Conservation (phyloP, 1,140 invertebrate genomes). For the Littorina saxatilis region DNA sequence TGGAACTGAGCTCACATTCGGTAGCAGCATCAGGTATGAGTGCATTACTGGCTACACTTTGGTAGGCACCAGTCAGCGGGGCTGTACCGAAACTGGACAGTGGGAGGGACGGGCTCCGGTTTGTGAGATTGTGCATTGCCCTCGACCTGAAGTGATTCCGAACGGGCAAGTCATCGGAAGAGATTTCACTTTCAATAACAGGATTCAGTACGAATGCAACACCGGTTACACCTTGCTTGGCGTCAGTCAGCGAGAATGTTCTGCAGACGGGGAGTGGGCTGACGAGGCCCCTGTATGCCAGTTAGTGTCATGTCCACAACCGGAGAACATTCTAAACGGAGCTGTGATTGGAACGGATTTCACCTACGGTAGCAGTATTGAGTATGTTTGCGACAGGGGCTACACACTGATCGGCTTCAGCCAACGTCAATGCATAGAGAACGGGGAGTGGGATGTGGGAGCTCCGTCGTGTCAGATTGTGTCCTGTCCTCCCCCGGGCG, state of each 20-base stretch:
- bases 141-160: conserved; percentile 55
- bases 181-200: conserved; percentile 58
- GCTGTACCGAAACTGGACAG: conserved; percentile 50
- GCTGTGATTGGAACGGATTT: conserved; percentile 52
- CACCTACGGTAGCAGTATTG: conserved; percentile 75
- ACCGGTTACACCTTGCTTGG: conserved; percentile 55
- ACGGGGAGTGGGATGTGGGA: conserved; percentile 76
- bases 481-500: conserved; percentile 57
- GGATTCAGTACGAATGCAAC: conserved; percentile 62
- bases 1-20: conserved; percentile 70
- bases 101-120: conserved; percentile 56
- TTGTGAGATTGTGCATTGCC: conserved; percentile 58
- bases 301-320: conserved; percentile 57
- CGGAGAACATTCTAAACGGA: conserved; percentile 53
- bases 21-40: neutral
- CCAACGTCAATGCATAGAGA: conserved; percentile 61
- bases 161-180: conserved; percentile 64
- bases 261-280: conserved; percentile 87
- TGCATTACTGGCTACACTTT: conserved; percentile 12
- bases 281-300: conserved; percentile 75
- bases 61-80: conserved; percentile 27
- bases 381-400: conserved; percentile 63
- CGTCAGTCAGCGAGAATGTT: conserved; percentile 81
- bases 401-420: conserved; percentile 62
- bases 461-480: conserved; percentile 82